Evolutionary conservation across 2,797 vertebrate genomes (phyloP).

Genomic region (Lycodopsis pacificus): DNA sequence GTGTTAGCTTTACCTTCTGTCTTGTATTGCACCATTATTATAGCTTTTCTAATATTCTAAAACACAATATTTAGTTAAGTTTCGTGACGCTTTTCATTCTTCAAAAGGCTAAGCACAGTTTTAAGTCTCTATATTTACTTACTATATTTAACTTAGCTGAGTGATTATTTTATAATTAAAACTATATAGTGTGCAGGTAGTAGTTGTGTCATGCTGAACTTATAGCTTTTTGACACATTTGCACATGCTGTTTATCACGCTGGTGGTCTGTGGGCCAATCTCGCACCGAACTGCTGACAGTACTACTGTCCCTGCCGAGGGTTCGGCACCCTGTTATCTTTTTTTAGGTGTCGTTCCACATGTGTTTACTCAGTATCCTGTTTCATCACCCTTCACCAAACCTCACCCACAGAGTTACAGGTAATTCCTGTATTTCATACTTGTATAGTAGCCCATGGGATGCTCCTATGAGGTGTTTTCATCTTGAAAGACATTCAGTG

Average conservation of each 20-base stretch:
- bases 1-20: conserved; percentile 18
- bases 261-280: background rate
- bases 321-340: conserved; percentile 21
- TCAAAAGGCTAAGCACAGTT: conserved; percentile 45
- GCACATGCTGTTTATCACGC: conserved; percentile 6
- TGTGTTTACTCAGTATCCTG: conserved; percentile 18
- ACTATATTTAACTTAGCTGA: background rate
- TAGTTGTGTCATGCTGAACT: conserved; percentile 33
- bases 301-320: background rate
- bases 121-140: conserved; percentile 17
- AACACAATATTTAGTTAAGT: conserved; percentile 5
- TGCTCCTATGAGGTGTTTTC: conserved; percentile 41
- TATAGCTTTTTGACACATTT: conserved; percentile 28
- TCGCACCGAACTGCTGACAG: background rate
- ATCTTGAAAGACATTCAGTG: conserved; percentile 46
- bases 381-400: conserved; percentile 1
- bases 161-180: conserved; percentile 9
- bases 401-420: background rate
- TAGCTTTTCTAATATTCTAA: conserved; percentile 25
- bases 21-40: conserved; percentile 16
- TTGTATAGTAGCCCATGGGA: conserved; percentile 15
- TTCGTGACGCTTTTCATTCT: background rate
- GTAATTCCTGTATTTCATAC: background rate
- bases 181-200: conserved; percentile 10
- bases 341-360: conserved; percentile 3